Evolutionary conservation across 2,888 invertebrate species (phyloP), one percentile per base, ranked within the genome.

Genomic region (Agriopis marginaria): DNA sequence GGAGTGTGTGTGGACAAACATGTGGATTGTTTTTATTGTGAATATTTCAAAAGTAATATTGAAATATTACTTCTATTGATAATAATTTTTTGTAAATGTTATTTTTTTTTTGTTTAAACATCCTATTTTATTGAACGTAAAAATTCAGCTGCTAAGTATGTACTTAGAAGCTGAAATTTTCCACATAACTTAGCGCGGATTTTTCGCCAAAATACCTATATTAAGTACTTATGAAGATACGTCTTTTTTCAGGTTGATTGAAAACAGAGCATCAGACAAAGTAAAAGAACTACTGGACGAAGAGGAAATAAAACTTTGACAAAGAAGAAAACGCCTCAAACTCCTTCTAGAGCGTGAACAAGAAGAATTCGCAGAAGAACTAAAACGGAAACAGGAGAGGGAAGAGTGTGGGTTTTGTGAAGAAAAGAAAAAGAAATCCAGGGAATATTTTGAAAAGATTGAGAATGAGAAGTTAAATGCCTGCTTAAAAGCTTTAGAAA

Each of bases 271-370:
- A n/a, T 82, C 80, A 64, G 90, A 89, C 56, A 93, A 86, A 76
- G 90, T 94, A 0, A 80, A 77, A 79, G 77, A 86, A 40, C 77
- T 88, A 60, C 72, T 93, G n/a, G 69, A 87, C 42, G 64, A 84
- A 79, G 93, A 91, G 82, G 92, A 93, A 56, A 73, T 71, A 12
- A 84, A 83, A 68, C 89, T 93, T 53, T 92, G 92, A 92, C 92
- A 88, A 63, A 88, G 92, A 79, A 86, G 88, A 78, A 78, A 89
- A 66, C 84, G 84, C 53, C 79, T 94, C 4, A 86, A 80, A 72
- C 70, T 70, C 5, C 79, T 93, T 54, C 68, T 94, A 50, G 78
- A 87, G 53, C 70, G 68, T 75, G 94, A 94, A 83, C 85, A 92
- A 78, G 77, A 87, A 66, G 77, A 76, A 42, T 79, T 85, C 0